Base-by-base conservation (phyloP, 2,113 vertebrate genomes). In the Struthio camelus region DNA sequence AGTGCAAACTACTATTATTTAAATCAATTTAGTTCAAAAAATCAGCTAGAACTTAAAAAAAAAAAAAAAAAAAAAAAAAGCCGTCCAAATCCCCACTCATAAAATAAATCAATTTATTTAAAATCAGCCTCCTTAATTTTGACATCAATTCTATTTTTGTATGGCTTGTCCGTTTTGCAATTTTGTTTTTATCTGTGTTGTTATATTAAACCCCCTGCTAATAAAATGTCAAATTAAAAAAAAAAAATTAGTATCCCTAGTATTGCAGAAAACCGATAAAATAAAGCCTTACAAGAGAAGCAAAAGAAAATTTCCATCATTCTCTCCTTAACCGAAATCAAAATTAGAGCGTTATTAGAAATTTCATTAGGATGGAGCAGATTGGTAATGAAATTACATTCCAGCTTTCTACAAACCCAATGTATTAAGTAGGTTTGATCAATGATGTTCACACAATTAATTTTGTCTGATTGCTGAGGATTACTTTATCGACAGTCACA, bases 381-480 rank as follows among this genome's bases (percentile, higher is more conserved):
- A 97, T 97, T 98, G 97, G 97, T 98, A 98, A 98, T 98, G 98
- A 98, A 98, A 98, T 98, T 98, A 98, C 98, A 98, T 97, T 97
- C 97, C 97, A 95, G 97, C 97, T 98, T 98, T 98, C 97, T 95
- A 59, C 96, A 97, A 96, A 84, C 96, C 96, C 97, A 91, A 27
- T 90, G 98, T 97, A 97, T 98, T 98, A 98, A 98, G 97, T 96
- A 83, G 97, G 96, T 97, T 98, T 98, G 98, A 98, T 98, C 98
- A 98, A 97, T 98, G 98, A 96, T 97, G 97, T 98, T 98, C 98
- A 98, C 97, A 98, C 98, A 98, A 98, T 98, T 98, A 98, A 98
- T 98, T 98, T 97, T 98, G 97, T 95, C 97, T 98, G 98, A 97
- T 98, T 98, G 97, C 95, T 14, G 96, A 96, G 97, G 97, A 96